Evolutionary conservation across 2,113 vertebrate genomes (phyloP).

Genomic region (Xiphias gladius): DNA sequence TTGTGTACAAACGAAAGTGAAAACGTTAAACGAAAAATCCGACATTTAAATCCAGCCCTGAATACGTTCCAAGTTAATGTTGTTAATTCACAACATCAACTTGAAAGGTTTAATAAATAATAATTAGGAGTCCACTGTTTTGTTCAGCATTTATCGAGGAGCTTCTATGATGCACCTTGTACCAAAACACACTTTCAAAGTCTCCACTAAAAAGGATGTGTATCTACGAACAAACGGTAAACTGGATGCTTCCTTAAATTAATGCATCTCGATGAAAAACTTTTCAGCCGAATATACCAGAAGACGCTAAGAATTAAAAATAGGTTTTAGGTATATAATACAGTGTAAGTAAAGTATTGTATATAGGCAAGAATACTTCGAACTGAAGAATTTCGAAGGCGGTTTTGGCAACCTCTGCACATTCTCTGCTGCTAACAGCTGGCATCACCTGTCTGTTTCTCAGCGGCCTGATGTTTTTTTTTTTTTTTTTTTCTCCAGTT

Average conservation of each 20-base stretch:
- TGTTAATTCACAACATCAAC: too few species aligned
- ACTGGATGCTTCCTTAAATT: neutral
- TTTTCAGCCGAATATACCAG: neutral
- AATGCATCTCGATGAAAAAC: neutral
- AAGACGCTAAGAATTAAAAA: neutral
- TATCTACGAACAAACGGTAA: neutral
- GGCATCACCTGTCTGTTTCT: constrained; percentile 42
- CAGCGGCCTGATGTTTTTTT: neutral
- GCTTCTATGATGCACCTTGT: neutral
- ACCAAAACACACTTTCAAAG: neutral
- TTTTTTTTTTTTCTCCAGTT: neutral
- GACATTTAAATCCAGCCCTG: too few species aligned
- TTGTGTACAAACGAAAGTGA: neutral
- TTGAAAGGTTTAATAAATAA: too few species aligned
- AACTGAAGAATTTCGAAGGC: neutral
- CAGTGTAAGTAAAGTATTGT: neutral
- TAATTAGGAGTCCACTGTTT: neutral
- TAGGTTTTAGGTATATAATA: fast-evolving
- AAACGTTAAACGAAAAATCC: too few species aligned
- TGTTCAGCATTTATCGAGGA: neutral
- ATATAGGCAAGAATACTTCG: neutral
- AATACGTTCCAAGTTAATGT: too few species aligned
- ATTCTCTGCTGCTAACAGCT: constrained; percentile 39
- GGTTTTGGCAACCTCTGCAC: neutral
- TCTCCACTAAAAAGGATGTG: neutral